phyloP scores from a whole-genome alignment of 1,140 invertebrate genomes.

The Magallana ariakensis region DNA sequence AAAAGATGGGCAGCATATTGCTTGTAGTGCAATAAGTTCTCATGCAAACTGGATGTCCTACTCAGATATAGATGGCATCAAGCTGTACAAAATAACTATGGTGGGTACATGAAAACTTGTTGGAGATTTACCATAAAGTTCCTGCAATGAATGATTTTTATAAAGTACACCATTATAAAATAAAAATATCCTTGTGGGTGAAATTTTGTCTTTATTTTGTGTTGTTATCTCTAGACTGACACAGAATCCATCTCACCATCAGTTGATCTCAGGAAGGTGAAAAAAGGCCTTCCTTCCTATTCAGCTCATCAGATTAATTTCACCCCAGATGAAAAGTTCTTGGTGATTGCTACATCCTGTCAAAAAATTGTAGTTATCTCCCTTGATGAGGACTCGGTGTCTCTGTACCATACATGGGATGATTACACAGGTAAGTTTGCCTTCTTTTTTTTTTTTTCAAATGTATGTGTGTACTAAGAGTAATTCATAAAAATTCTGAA shows the following conservation, averaged over 20 bases:
- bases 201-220: no score
- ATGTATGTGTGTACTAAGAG: no score
- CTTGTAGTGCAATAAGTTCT: constrained; percentile 85
- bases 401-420: constrained; percentile 38
- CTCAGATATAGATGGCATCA: constrained; percentile 85
- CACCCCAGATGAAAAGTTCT: constrained; percentile 50
- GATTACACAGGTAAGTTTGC: constrained; percentile 43
- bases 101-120: constrained; percentile 71
- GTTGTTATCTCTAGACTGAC: constrained; percentile 44
- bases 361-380: constrained; percentile 61
- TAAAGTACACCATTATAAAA: no score
- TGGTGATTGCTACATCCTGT: constrained; percentile 60
- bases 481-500: no score
- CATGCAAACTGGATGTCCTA: constrained; percentile 87
- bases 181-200: no score
- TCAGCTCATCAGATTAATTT: constrained; percentile 65
- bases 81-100: constrained; percentile 85
- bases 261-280: constrained; percentile 51
- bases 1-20: constrained; percentile 84
- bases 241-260: constrained; percentile 50
- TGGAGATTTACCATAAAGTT: no score
- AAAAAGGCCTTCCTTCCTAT: background rate
- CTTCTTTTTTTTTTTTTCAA: no score
- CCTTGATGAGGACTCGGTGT: constrained; percentile 49
- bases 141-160: no score